phyloP scores from a whole-genome alignment of 2,888 invertebrate genomes.

The Chesias legatella region DNA sequence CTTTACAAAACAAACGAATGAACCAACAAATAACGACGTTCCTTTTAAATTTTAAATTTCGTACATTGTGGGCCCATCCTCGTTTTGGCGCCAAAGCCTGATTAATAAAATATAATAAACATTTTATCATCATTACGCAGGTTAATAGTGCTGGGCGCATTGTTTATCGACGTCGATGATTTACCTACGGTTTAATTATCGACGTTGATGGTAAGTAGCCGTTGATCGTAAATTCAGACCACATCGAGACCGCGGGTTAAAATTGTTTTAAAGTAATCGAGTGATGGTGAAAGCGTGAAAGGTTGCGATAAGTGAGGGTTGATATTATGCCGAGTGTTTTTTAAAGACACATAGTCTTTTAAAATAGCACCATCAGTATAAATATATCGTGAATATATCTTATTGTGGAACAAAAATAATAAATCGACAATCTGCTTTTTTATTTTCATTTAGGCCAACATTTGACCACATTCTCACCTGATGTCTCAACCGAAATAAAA shows the following conservation, averaged over 20 bases:
- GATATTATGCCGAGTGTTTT: not conserved
- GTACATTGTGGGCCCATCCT: not conserved
- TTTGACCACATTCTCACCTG: no score
- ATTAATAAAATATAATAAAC: slow-evolving; percentile 21
- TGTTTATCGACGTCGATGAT: slow-evolving; percentile 23
- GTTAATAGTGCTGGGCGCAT: slow-evolving; percentile 23
- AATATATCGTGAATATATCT: no score
- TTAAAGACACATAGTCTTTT: no score
- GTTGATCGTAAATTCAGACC: slow-evolving; percentile 30
- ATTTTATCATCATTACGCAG: slow-evolving; percentile 23
- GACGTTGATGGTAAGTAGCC: slow-evolving; percentile 29
- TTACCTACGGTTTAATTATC: slow-evolving; percentile 30
- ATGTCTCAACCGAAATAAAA: no score
- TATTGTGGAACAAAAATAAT: no score
- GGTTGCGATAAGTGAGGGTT: slow-evolving; percentile 2
- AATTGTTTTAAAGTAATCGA: slow-evolving; percentile 20
- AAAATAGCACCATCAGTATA: no score
- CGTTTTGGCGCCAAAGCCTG: slow-evolving; percentile 15
- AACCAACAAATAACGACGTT: not conserved
- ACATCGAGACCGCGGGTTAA: slow-evolving; percentile 18
- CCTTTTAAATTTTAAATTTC: slow-evolving; percentile 1
- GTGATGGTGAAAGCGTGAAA: slow-evolving; percentile 18
- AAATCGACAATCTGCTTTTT: no score
- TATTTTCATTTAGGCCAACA: no score
- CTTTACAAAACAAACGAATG: not conserved